Base-by-base conservation (phyloP, 2,888 invertebrate genomes). In the Amblyteles armatorius region DNA sequence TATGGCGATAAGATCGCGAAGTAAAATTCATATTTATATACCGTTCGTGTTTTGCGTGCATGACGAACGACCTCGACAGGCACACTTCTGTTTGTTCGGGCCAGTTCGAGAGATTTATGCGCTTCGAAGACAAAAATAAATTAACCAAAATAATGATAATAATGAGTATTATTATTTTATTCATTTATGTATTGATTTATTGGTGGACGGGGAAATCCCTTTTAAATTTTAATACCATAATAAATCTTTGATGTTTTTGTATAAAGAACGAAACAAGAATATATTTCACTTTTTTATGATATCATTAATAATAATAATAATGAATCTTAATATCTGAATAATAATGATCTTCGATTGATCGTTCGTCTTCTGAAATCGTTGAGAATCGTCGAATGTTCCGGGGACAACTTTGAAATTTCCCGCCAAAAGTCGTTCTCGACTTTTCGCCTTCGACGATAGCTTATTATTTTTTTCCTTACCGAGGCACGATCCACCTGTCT, bases 401-500 rank as follows among this genome's bases (percentile, higher is more conserved):
- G 22, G 22, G 13, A 13, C 13, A 9, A 60, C 4, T 60, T 60
- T 60, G 22, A 60, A 60, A 13, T 60, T 26, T 63, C 29, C 29
- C 60, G 60, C 60, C 60, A 63, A 63, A 63, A 63, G 13, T n/a
- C 29, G 60, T 60, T 60, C 60, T 11, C 60, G 11, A 60, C 60
- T 60, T 29, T 22, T 55, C 22, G 22, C 57, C 57, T 22, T 57
- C 40, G 2, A 40, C 9, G 9, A 9, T 26, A 4, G 11, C 22
- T 11, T 57, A 22, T 57, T 26, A 9, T 22, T 57, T 57, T 57
- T 57, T 57, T 55, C 55, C 73, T 68, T 67, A 26, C 73, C 67
- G 65, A 77, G 63, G 69, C 55, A 65, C 77, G 57, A 82, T 78
- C 72, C 71, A 48, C 71, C 72, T 82, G 72, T 57, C 67, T 67